These are phyloP conservation scores for Himalopsyche kuldschensis DNA, from an alignment of 2,888 invertebrate genomes.

Conservation along the genomic window DNA sequence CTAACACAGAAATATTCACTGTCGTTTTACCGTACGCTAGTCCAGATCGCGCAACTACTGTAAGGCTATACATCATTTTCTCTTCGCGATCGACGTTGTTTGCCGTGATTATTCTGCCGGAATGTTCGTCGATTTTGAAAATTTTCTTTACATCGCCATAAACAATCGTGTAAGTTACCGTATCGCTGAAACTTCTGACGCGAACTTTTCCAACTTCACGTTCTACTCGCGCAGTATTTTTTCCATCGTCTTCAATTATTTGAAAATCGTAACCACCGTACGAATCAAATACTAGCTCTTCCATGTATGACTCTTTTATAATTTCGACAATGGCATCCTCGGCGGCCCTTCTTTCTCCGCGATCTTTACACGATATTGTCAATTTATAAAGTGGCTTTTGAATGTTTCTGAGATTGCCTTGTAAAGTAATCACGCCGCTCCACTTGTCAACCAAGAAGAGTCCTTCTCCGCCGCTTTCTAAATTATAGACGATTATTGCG, in stretches of 20 bases:
- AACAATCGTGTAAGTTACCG: constrained; percentile 74
- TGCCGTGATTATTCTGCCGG: constrained; percentile 77
- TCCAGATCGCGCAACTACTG: constrained; percentile 77
- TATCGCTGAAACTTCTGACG: constrained; percentile 64
- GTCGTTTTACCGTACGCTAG: constrained; percentile 75
- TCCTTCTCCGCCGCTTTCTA: constrained; percentile 79
- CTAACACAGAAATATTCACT: constrained; percentile 80
- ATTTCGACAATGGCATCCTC: constrained; percentile 82
- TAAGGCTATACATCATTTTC: constrained; percentile 73
- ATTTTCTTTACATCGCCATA: constrained; percentile 77
- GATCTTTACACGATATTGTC: constrained; percentile 78
- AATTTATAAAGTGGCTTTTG: constrained; percentile 72
- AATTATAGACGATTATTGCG: constrained; percentile 74
- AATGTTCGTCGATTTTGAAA: constrained; percentile 79
- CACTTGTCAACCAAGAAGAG: constrained; percentile 78
- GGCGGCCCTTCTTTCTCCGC: constrained; percentile 71
- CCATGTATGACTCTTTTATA: constrained; percentile 70
- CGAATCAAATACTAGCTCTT: constrained; percentile 74
- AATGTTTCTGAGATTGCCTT: constrained; percentile 65
- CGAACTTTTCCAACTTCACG: constrained; percentile 79
- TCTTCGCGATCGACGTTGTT: constrained; percentile 84
- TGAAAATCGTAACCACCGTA: constrained; percentile 80
- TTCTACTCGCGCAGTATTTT: constrained; percentile 61
- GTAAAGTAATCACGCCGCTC: constrained; percentile 74
- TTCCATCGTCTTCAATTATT: constrained; percentile 79